These are phyloP conservation scores for Cepaea nemoralis DNA, from an alignment of 1,140 invertebrate genomes.

Conservation along the genomic window DNA sequence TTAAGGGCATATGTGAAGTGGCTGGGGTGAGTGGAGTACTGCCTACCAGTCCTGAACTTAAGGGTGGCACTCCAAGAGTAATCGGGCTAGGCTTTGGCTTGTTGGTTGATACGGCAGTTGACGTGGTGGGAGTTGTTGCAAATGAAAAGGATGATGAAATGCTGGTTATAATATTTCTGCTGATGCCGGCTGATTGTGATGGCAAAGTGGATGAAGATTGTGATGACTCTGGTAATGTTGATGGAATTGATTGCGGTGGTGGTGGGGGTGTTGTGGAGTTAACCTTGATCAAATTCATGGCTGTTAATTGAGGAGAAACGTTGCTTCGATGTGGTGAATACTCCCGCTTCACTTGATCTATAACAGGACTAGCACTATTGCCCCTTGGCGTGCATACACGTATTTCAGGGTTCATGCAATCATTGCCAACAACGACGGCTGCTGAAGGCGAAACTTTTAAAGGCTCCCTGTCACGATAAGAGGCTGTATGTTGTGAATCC, in stretches of 20 bases:
- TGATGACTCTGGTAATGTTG: background rate
- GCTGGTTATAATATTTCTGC: conserved; percentile 12
- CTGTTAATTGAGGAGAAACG: conserved; percentile 11
- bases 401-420: conserved; percentile 20
- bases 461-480: conserved; percentile 23
- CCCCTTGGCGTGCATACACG: conserved; percentile 31
- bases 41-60: conserved; percentile 21
- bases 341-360: background rate
- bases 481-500: background rate
- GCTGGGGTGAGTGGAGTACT: conserved; percentile 33
- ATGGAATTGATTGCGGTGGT: background rate
- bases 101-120: conserved; percentile 13
- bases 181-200: conserved; percentile 8
- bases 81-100: conserved; percentile 59
- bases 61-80: conserved; percentile 42
- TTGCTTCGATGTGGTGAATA: conserved; percentile 28
- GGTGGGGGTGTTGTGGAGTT: background rate
- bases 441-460: background rate
- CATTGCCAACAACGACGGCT: background rate
- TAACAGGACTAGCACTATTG: conserved; percentile 22
- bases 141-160: background rate
- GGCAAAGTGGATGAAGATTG: background rate
- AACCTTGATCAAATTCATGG: conserved; percentile 33
- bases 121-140: background rate
- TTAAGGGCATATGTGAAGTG: conserved; percentile 42